Evolutionary conservation across 2,888 invertebrate species (phyloP).

Genomic region (Cacoxenus indagator): DNA sequence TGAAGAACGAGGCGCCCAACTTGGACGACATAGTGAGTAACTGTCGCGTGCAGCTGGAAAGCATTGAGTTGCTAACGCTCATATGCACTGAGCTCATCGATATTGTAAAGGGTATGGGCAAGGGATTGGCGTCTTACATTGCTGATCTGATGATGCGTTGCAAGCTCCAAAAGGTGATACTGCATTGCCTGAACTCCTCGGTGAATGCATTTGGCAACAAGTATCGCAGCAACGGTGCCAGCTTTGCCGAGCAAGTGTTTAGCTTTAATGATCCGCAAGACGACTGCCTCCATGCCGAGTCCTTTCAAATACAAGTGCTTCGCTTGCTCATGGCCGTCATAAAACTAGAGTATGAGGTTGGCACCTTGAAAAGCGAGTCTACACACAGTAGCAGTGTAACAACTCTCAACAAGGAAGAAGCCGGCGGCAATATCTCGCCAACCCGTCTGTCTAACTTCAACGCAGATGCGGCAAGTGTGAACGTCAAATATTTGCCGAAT

Average conservation of each 20-base stretch:
- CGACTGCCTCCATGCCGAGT: slow-evolving; percentile 77
- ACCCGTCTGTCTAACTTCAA: slow-evolving; percentile 58
- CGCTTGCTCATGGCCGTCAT: slow-evolving; percentile 80
- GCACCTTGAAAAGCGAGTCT: slow-evolving; percentile 72
- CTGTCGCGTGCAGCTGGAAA: slow-evolving; percentile 82
- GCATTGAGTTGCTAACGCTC: slow-evolving; percentile 80
- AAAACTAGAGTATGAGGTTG: slow-evolving; percentile 81
- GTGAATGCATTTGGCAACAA: slow-evolving; percentile 70
- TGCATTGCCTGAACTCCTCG: slow-evolving; percentile 85
- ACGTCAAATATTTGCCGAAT: slow-evolving; percentile 76
- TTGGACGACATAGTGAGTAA: slow-evolving; percentile 81
- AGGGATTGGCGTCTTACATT: slow-evolving; percentile 82
- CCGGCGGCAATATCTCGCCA: slow-evolving; percentile 64
- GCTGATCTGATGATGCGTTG: slow-evolving; percentile 81
- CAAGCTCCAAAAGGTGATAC: slow-evolving; percentile 85
- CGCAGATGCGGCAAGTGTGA: slow-evolving; percentile 54
- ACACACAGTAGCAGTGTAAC: slow-evolving; percentile 42
- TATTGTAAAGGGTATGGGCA: slow-evolving; percentile 82
- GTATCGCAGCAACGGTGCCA: slow-evolving; percentile 52
- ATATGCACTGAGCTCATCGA: slow-evolving; percentile 81
- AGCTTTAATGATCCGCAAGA: slow-evolving; percentile 79
- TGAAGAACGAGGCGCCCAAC: slow-evolving; percentile 73
- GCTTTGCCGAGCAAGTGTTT: slow-evolving; percentile 82
- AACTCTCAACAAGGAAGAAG: slow-evolving; percentile 44
- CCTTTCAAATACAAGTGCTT: slow-evolving; percentile 78